phyloP scores from a whole-genome alignment of 2,888 invertebrate genomes.

The Sipha maydis region DNA sequence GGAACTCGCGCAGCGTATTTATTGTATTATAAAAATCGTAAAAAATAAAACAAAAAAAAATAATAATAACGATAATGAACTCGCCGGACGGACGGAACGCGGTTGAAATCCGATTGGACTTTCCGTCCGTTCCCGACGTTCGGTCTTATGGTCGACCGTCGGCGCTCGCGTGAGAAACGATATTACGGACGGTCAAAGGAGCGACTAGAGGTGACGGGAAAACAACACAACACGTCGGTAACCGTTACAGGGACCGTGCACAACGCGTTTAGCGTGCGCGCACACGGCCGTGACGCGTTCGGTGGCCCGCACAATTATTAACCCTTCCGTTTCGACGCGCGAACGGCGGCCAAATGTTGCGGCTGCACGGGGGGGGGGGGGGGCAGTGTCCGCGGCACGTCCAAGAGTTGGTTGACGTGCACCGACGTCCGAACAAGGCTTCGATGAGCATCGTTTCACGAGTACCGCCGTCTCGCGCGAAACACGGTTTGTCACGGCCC shows the following conservation, averaged over 20 bases:
- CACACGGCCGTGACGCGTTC: too few species aligned
- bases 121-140: neutral
- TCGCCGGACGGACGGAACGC: neutral
- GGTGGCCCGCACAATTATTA: too few species aligned
- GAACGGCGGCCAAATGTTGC: neutral
- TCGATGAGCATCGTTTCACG: conserved; percentile 16
- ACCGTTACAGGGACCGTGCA: too few species aligned
- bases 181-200: neutral
- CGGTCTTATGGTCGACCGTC: neutral
- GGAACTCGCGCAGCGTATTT: too few species aligned
- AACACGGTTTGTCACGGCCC: conserved; percentile 22
- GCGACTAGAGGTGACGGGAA: too few species aligned
- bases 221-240: too few species aligned
- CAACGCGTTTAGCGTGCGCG: too few species aligned
- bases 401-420: conserved; percentile 21
- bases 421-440: conserved; percentile 34
- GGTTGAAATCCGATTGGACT: neutral
- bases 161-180: neutral
- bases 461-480: neutral
- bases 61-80: too few species aligned
- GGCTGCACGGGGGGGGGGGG: too few species aligned
- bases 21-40: neutral
- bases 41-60: neutral
- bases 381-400: conserved; percentile 5
- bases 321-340: too few species aligned